Evolutionary conservation across 2,113 vertebrate species (phyloP).

Genomic region (Pavo muticus): DNA sequence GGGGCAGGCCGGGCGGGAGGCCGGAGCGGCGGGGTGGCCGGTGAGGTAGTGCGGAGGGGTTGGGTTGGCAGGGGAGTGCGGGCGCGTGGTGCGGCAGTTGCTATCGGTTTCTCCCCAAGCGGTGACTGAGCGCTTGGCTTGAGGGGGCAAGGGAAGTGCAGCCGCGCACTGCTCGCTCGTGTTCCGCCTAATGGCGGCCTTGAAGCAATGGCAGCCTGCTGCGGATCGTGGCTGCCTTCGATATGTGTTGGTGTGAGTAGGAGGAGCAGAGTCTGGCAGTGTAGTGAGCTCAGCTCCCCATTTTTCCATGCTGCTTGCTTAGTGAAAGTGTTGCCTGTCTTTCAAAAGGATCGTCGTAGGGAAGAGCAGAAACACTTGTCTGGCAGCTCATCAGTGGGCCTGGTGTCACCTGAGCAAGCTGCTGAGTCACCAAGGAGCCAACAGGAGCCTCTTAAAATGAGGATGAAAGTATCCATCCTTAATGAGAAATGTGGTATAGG

Average conservation of each 20-base stretch:
- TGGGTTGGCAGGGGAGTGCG: too few relatives aligned
- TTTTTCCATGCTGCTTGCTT: background rate
- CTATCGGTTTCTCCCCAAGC: too few relatives aligned
- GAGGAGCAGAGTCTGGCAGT: accelerated
- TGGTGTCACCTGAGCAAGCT: accelerated
- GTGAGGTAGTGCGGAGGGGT: too few relatives aligned
- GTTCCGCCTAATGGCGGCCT: background rate
- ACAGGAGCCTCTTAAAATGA: background rate
- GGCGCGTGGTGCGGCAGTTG: too few relatives aligned
- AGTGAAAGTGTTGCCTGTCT: accelerated
- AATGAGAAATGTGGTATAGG: background rate
- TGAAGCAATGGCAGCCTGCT: background rate
- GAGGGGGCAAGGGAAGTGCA: background rate
- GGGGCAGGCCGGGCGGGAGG: too few relatives aligned
- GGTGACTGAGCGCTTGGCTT: too few relatives aligned
- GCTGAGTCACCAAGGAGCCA: accelerated
- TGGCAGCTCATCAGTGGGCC: accelerated
- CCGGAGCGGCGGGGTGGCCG: too few relatives aligned
- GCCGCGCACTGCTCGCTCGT: background rate
- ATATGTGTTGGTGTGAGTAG: accelerated
- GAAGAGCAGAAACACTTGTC: accelerated
- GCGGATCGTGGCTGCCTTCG: background rate
- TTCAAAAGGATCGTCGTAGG: accelerated
- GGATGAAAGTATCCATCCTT: background rate
- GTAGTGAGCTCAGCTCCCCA: accelerated